Conservation (phyloP, 2,113 vertebrate species). For the Sinocyclocheilus anophthalmus region DNA sequence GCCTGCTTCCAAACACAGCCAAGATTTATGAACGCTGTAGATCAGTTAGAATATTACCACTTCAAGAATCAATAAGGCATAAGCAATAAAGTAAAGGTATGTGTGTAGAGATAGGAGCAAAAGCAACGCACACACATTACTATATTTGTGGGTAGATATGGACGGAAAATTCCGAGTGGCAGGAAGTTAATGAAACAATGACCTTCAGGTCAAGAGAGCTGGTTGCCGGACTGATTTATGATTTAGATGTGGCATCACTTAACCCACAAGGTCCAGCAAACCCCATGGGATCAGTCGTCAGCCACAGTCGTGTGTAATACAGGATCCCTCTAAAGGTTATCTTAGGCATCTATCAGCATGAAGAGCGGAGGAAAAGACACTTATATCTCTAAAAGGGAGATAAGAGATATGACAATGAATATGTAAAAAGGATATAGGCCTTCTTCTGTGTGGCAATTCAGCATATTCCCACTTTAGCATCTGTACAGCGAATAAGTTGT, state of each 20-base stretch:
- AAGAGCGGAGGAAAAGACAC: neutral
- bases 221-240: conserved; percentile 72
- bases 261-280: conserved; percentile 64
- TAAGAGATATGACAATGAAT: neutral
- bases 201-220: conserved; percentile 71
- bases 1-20: neutral
- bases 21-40: conserved; percentile 33
- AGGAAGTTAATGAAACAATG: conserved; percentile 75
- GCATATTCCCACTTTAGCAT: neutral
- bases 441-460: neutral
- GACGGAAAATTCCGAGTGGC: conserved; percentile 71
- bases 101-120: neutral
- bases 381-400: neutral
- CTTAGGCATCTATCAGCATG: neutral
- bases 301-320: conserved; percentile 10
- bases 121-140: conserved; percentile 24
- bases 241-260: conserved; percentile 66
- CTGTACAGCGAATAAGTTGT: neutral
- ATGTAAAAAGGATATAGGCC: neutral
- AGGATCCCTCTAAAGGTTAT: conserved; percentile 12
- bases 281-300: conserved; percentile 43
- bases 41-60: conserved; percentile 41
- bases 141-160: conserved; percentile 26
- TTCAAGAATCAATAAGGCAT: conserved; percentile 26
- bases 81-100: conserved; percentile 12